Evolutionary conservation across 2,113 vertebrate species (phyloP).

Genomic region (Pristiophorus japonicus): DNA sequence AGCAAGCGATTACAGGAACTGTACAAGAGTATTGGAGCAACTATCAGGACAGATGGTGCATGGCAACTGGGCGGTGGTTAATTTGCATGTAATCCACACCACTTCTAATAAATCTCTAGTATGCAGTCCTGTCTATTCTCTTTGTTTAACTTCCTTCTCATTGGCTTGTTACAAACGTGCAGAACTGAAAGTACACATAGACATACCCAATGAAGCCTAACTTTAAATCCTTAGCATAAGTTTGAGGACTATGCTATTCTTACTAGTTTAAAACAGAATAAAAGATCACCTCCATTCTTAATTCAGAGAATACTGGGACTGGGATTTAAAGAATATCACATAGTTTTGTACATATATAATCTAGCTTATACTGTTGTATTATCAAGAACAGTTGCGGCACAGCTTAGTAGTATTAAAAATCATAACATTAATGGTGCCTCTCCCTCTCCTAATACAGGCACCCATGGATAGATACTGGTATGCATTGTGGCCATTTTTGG

Average conservation of each 20-base stretch:
- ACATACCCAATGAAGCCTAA: not conserved
- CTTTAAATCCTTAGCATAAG: not conserved
- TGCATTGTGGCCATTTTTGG: not conserved
- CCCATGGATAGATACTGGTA: not conserved
- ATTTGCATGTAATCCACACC: constrained; percentile 34
- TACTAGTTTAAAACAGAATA: not conserved
- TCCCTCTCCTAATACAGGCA: not conserved
- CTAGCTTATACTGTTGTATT: not conserved
- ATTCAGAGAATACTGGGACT: not conserved
- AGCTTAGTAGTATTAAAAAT: not conserved
- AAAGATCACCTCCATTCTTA: not conserved
- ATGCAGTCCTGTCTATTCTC: not conserved
- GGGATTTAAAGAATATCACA: not conserved
- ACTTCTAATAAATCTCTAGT: not conserved
- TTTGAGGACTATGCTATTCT: not conserved
- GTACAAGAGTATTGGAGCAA: not conserved
- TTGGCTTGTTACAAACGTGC: not conserved
- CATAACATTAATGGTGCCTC: not conserved
- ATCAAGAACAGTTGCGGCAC: not conserved
- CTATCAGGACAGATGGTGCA: constrained; percentile 21
- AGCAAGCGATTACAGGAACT: not conserved
- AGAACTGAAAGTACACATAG: constrained; percentile 18
- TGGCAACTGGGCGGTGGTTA: constrained; percentile 5
- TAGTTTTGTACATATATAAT: not conserved
- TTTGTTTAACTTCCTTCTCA: constrained; percentile 26